Evolutionary conservation across 2,888 invertebrate species (phyloP).

Genomic region (Coelogynopora nodosa): DNA sequence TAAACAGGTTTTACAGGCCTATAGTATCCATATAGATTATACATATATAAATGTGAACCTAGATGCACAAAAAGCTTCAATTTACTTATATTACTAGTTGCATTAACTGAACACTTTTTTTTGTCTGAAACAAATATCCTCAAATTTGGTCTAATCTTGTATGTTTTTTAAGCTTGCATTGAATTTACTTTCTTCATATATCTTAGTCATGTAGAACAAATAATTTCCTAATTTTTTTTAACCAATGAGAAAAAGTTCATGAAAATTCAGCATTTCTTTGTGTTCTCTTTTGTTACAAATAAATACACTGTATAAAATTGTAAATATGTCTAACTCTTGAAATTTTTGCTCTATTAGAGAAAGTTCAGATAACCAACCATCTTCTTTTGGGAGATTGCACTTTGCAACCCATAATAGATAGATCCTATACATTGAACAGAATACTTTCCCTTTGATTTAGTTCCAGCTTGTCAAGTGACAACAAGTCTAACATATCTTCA

Average conservation of each 20-base stretch:
- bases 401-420: not conserved
- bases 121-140: too few relatives aligned
- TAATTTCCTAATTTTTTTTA: not conserved
- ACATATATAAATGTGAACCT: too few relatives aligned
- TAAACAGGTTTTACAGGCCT: too few relatives aligned
- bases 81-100: too few relatives aligned
- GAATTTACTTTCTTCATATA: not conserved
- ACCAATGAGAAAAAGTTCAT: not conserved
- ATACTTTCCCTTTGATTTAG: not conserved
- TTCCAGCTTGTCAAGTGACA: not conserved
- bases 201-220: not conserved
- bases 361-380: not conserved
- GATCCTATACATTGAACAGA: not conserved
- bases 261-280: not conserved
- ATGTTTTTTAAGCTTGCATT: not conserved
- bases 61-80: too few relatives aligned
- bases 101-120: too few relatives aligned
- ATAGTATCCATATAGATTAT: too few relatives aligned
- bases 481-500: not conserved
- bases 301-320: not conserved
- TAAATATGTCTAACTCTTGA: not conserved
- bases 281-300: not conserved
- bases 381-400: not conserved
- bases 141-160: too few relatives aligned
- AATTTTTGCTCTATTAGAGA: not conserved